Percentiles rank a stretch among this genome's conserved stretches.
These are phyloP conservation scores for Rhagium mordax DNA, from an alignment of 2,888 invertebrate genomes.

Conservation along the genomic window DNA sequence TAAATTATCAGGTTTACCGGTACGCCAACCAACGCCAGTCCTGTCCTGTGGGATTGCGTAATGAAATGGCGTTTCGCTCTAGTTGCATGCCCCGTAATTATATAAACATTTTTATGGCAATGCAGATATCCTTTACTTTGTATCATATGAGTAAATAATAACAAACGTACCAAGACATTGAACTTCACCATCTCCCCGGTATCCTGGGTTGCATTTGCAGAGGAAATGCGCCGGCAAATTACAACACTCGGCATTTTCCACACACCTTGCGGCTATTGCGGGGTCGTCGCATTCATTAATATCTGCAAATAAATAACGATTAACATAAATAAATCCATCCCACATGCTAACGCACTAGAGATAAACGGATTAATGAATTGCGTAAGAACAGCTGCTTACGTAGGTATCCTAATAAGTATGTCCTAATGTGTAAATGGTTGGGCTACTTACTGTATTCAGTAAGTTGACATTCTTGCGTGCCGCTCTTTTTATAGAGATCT, in stretches of 20 bases:
- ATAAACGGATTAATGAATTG: not conserved
- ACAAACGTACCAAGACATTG: conserved; percentile 82
- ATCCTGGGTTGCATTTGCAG: conserved; percentile 94
- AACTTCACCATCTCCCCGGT: conserved; percentile 91
- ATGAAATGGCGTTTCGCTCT: not conserved
- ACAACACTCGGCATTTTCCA: conserved; percentile 93
- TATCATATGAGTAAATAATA: not conserved
- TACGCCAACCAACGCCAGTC: not conserved
- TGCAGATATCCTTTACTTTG: not conserved
- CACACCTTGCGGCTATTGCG: conserved; percentile 86
- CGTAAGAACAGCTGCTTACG: not conserved
- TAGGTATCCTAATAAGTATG: no score
- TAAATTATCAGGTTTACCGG: no score
- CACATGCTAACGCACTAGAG: not conserved
- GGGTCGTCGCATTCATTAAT: conserved; percentile 96
- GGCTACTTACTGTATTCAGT: conserved; percentile 1
- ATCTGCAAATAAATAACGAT: conserved; percentile 73
- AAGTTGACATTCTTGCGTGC: not conserved
- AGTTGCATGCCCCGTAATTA: not conserved
- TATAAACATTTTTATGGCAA: not conserved
- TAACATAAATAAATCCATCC: not conserved
- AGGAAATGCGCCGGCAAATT: conserved; percentile 95
- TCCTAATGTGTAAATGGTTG: not conserved
- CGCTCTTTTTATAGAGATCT: not conserved
- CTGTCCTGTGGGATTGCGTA: not conserved